phyloP scores from a whole-genome alignment of 2,888 invertebrate species.

The Andrena bucephala region DNA sequence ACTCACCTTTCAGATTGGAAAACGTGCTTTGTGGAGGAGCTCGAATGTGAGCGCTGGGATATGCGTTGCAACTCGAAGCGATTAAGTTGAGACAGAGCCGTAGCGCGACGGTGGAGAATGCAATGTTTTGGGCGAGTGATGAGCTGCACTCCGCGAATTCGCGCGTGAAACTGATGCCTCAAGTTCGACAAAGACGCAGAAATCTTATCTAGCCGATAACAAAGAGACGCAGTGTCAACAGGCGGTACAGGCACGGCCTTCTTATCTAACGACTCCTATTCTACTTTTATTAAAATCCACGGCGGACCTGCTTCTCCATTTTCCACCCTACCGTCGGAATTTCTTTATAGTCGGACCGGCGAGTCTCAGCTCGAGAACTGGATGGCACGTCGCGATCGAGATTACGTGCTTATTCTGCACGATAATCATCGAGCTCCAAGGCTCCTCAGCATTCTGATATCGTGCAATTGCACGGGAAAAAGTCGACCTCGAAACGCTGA shows the following conservation, averaged over 20 bases:
- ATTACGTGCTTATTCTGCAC: neutral
- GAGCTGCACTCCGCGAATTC: conserved; percentile 67
- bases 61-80: too few relatives aligned
- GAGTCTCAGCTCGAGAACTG: neutral
- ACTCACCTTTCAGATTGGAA: conserved; percentile 65
- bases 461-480: neutral
- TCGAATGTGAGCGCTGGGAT: too few relatives aligned
- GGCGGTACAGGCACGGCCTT: conserved; percentile 58
- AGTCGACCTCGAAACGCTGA: conserved; percentile 12
- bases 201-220: conserved; percentile 79
- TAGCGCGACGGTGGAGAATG: neutral
- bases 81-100: neutral
- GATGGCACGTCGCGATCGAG: neutral
- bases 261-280: conserved; percentile 70
- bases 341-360: neutral
- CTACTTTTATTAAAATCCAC: conserved; percentile 63
- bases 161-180: conserved; percentile 68
- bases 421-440: neutral
- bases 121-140: conserved; percentile 20
- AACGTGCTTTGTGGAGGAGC: neutral
- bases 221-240: conserved; percentile 76
- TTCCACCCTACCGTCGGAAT: neutral
- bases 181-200: conserved; percentile 74
- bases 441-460: neutral
- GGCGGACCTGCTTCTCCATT: neutral